A percentile compares a stretch with the other conserved stretches of the same genome.
Conservation (phyloP, 2,113 vertebrate species). For the Glaucomys volans region DNA sequence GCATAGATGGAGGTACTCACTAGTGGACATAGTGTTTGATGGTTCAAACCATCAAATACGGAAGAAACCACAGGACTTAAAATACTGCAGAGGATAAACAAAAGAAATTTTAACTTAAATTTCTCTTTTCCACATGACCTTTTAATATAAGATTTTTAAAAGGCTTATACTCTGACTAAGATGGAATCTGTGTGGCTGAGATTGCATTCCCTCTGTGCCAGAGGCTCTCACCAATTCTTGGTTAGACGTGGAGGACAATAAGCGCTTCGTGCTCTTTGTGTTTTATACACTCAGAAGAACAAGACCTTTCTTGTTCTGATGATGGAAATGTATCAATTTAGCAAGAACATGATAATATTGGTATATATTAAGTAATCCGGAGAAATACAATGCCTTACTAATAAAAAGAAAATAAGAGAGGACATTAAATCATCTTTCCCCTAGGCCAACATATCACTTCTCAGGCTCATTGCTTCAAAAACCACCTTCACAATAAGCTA, state of each 20-base stretch:
- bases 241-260: not conserved
- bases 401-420: constrained; percentile 42
- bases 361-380: not conserved
- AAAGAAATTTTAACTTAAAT: not conserved
- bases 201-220: not conserved
- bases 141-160: not conserved
- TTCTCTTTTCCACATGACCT: not conserved
- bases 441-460: not conserved
- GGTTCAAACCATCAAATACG: not conserved
- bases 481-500: not conserved
- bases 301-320: not conserved
- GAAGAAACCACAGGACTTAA: not conserved
- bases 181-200: not conserved
- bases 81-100: not conserved
- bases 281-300: not conserved
- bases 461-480: not conserved
- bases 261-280: not conserved
- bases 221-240: not conserved
- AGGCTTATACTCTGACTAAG: not conserved
- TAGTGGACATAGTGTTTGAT: not conserved
- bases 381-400: not conserved
- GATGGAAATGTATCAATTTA: not conserved
- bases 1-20: too few species aligned
- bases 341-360: not conserved
- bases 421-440: not conserved